Conservation (phyloP, 1,140 invertebrate genomes). For the Physella acuta region DNA sequence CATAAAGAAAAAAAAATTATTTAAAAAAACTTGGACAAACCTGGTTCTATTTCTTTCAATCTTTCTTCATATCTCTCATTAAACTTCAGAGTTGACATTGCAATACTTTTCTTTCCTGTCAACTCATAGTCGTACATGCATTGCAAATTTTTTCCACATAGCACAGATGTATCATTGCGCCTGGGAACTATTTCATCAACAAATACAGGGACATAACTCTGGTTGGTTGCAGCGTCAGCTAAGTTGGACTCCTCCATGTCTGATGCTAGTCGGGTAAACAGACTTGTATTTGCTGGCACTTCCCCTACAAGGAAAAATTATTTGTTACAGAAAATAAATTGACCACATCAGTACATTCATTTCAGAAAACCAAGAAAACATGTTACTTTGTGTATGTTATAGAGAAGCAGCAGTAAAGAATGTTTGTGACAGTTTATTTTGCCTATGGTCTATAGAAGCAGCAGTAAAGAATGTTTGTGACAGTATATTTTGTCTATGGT, state of each 20-base stretch:
- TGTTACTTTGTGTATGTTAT: too few species aligned
- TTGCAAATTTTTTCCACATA: slow-evolving; percentile 44
- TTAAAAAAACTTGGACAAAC: slow-evolving; percentile 26
- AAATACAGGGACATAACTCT: slow-evolving; percentile 14
- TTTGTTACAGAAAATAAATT: background rate
- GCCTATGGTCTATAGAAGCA: too few species aligned
- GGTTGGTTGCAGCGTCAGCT: background rate
- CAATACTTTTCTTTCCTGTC: slow-evolving; percentile 42
- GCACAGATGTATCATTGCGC: slow-evolving; percentile 32
- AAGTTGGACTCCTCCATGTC: background rate
- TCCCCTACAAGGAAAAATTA: too few species aligned
- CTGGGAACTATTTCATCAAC: slow-evolving; percentile 14
- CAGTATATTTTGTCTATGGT: too few species aligned
- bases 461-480: background rate
- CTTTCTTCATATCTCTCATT: slow-evolving; percentile 41
- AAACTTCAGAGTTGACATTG: slow-evolving; percentile 40
- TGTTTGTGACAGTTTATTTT: too few species aligned
- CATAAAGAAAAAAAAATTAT: background rate
- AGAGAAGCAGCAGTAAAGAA: too few species aligned
- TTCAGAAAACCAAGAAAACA: too few species aligned
- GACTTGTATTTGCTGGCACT: slow-evolving; percentile 28
- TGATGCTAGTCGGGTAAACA: slow-evolving; percentile 17
- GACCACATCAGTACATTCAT: background rate
- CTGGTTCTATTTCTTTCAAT: slow-evolving; percentile 40
- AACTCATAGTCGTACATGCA: slow-evolving; percentile 48